phyloP scores from a whole-genome alignment of 2,888 invertebrate genomes.

The Cheilosia pagana region DNA sequence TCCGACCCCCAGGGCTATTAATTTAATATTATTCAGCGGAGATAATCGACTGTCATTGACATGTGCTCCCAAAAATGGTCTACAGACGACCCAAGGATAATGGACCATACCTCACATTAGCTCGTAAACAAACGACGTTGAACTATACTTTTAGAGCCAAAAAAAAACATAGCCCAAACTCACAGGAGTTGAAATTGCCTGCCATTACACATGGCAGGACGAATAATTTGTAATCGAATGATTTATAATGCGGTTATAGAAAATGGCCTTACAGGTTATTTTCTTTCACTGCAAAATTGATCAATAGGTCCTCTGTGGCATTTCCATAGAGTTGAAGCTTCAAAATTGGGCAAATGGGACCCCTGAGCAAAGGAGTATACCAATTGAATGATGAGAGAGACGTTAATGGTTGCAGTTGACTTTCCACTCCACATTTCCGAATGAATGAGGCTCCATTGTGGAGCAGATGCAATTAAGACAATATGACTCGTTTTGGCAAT shows the following conservation, averaged over 20 bases:
- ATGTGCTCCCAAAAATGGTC: constrained; percentile 5
- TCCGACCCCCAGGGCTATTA: constrained; percentile 12
- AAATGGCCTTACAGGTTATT: constrained; percentile 7
- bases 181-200: neutral
- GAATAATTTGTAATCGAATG: constrained; percentile 17
- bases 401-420: neutral
- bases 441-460: constrained; percentile 11
- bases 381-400: neutral
- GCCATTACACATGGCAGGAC: neutral
- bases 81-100: constrained; percentile 7
- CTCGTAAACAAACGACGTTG: neutral
- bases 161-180: neutral
- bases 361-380: neutral
- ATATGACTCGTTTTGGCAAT: constrained; percentile 6
- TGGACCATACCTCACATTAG: neutral
- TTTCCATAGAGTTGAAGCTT: neutral
- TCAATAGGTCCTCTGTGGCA: constrained; percentile 29
- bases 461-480: constrained; percentile 33
- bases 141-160: neutral
- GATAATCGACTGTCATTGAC: constrained; percentile 30
- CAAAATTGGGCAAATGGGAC: neutral
- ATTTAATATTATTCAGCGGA: neutral
- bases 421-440: neutral
- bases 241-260: constrained; percentile 15
- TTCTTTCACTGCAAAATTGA: constrained; percentile 15